A percentile compares a stretch with the other conserved stretches of the same genome.
Evolutionary conservation across 2,797 vertebrate species (phyloP).

Genomic region (Brachyrhaphis roseni): DNA sequence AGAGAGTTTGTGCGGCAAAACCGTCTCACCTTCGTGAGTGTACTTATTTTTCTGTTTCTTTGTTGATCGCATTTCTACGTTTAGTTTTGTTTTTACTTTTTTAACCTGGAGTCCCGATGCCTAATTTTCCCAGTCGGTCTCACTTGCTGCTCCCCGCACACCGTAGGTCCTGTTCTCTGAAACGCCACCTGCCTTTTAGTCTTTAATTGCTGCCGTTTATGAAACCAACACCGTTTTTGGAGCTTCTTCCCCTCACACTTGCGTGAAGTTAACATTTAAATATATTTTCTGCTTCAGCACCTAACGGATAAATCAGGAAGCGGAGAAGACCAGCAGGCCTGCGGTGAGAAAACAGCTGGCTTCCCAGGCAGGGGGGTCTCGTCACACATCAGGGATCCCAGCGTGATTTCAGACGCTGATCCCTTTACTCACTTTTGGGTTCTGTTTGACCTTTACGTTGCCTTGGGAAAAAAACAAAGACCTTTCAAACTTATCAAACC

Average conservation of each 20-base stretch:
- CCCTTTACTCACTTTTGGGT: conserved; percentile 23
- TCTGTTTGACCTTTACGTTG: background rate
- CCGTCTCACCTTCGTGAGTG: background rate
- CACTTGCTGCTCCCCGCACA: background rate
- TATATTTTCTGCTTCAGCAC: background rate
- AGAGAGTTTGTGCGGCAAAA: background rate
- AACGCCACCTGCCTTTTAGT: background rate
- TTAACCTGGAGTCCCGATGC: background rate
- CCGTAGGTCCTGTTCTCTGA: background rate
- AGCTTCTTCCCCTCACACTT: background rate
- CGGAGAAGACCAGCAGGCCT: conserved; percentile 5
- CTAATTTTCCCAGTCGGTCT: background rate
- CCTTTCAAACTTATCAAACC: background rate
- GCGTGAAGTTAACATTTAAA: background rate
- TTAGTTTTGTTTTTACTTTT: background rate
- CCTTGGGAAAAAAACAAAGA: background rate
- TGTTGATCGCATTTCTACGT: background rate
- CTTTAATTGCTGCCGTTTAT: background rate
- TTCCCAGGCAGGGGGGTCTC: conserved; percentile 24
- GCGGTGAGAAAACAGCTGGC: conserved; percentile 30
- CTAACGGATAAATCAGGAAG: conserved; percentile 2
- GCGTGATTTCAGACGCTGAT: conserved; percentile 41
- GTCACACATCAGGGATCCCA: conserved; percentile 33
- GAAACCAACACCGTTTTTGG: background rate
- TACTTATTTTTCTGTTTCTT: background rate